Conservation (phyloP, 2,888 invertebrate genomes). For the Epinotia bilunana region DNA sequence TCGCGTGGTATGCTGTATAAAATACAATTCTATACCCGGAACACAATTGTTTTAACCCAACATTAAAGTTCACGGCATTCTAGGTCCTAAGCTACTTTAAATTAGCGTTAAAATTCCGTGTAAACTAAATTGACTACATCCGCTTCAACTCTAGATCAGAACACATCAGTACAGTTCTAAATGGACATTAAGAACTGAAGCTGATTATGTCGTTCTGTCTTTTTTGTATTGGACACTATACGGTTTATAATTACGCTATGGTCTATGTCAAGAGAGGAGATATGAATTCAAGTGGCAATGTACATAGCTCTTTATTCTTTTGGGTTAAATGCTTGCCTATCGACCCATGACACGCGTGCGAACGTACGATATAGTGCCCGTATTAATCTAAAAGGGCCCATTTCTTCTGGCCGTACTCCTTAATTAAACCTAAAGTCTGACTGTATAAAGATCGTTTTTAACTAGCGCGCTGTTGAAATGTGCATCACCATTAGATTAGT, state of each 20-base stretch:
- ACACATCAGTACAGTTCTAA: neutral
- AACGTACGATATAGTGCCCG: neutral
- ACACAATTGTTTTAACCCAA: neutral
- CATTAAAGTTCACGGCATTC: neutral
- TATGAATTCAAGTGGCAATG: neutral
- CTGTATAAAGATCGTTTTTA: neutral
- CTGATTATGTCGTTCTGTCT: neutral
- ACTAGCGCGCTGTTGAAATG: neutral
- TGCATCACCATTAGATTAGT: neutral
- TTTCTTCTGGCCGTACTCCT: neutral
- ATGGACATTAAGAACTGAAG: neutral
- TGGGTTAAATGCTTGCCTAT: neutral
- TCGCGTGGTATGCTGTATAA: neutral
- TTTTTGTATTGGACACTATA: slow-evolving; percentile 1
- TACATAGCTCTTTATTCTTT: neutral
- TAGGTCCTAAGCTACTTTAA: neutral
- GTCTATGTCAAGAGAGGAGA: neutral
- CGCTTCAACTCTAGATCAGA: neutral
- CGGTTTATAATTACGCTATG: neutral
- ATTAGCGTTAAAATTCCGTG: slow-evolving; percentile 1
- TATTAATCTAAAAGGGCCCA: neutral
- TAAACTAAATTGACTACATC: neutral
- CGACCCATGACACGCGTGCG: slow-evolving; percentile 24
- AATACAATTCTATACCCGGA: neutral
- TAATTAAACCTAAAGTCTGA: neutral